Evolutionary conservation across 2,113 vertebrate species (phyloP), one percentile per base, ranked within the genome.

Genomic region (Phalacrocorax aristotelis): DNA sequence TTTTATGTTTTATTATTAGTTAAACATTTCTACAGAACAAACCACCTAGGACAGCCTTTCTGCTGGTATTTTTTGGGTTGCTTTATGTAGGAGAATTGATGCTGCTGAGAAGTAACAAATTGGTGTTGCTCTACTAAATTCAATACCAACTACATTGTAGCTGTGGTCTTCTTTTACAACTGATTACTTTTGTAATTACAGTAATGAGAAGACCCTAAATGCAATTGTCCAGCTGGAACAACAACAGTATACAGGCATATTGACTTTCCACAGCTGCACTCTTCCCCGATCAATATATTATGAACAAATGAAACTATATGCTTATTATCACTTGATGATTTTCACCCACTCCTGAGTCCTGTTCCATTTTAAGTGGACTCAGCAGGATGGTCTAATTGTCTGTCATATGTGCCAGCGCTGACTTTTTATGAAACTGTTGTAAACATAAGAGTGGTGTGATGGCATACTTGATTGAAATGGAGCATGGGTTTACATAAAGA

Each of bases 271-370:
- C 48, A 55, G 57, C 51, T 61, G 51, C 65, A 40, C 57, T 91
- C 87, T 64, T 61, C 46, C 34, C 34, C 29, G 36, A 19, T 93
- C 61, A 83, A 82, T 79, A 36, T 54, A 48, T 72, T 71, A 42
- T 16, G 20, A 60, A 90, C 27, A 93, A 77, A 83, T 40, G 38
- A 78, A 87, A 48, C 54, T 70, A 65, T 11, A 30, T 40, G 36
- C 69, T 95, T 90, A 66, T 83, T 93, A 58, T 32, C 55, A 79
- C 71, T 79, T 93, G 64, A 65, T 72, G 48, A 95, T 77, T 92
- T 84, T 76, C 60, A 72, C 40, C 34, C 65, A 70, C 36, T 84
- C 54, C 54, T 25, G 57, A 88, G 36, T 72, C 64, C 77, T 58
- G 15, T 90, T 86, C 80, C 69, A 46, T 44, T 49, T 14, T 38